Conservation (phyloP, 2,797 vertebrate genomes). For the Streptopelia turtur region DNA sequence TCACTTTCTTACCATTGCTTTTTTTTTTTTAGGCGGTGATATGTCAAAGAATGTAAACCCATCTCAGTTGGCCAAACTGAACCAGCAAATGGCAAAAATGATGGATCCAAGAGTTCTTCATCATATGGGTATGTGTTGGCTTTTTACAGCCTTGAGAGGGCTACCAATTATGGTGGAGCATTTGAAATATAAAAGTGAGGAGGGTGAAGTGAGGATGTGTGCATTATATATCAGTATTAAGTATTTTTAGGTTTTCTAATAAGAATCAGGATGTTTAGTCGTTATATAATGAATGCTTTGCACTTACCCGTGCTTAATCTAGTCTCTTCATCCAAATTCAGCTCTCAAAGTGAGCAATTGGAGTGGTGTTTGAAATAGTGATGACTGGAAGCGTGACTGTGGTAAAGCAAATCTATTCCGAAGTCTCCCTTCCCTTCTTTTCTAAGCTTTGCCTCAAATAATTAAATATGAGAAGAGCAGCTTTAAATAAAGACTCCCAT, state of each 20-base stretch:
- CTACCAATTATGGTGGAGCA: neutral
- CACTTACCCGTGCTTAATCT: neutral
- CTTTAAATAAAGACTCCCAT: neutral
- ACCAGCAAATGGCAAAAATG: constrained; percentile 99
- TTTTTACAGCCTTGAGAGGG: neutral
- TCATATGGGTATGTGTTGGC: constrained; percentile 90
- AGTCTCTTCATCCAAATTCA: neutral
- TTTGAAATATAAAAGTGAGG: neutral
- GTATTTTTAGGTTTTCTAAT: neutral
- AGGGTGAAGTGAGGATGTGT: neutral
- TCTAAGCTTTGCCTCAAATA: neutral
- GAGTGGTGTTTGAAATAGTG: neutral
- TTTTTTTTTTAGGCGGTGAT: constrained; percentile 87
- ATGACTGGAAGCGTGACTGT: neutral
- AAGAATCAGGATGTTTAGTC: neutral
- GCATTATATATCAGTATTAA: neutral
- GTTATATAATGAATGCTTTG: neutral
- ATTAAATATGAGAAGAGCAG: neutral
- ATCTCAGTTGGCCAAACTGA: constrained; percentile 97
- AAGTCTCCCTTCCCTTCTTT: neutral
- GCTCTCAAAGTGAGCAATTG: neutral
- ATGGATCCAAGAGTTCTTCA: constrained; percentile 99
- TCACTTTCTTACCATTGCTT: neutral
- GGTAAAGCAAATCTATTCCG: neutral
- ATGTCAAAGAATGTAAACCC: constrained; percentile 99